A percentile compares a stretch with the other conserved stretches of the same genome.
Evolutionary conservation across 2,797 vertebrate species (phyloP).

Genomic region (Gallinago solitaria): DNA sequence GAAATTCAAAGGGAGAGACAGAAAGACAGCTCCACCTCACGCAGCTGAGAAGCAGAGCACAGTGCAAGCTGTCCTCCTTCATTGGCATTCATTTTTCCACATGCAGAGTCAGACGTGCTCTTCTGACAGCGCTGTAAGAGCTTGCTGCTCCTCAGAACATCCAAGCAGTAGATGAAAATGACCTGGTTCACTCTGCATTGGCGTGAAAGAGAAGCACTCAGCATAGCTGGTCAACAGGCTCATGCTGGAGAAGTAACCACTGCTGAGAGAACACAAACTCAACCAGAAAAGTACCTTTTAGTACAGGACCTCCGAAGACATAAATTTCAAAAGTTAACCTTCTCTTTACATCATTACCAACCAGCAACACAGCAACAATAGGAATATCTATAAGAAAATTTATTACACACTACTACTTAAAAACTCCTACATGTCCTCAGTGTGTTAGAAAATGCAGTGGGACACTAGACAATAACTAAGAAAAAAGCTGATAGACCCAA

Average conservation of each 20-base stretch:
- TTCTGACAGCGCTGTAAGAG: not conserved
- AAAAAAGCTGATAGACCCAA: not conserved
- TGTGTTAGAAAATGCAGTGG: not conserved
- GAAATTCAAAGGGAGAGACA: not conserved
- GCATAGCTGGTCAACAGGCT: rapidly evolving
- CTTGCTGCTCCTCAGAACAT: not conserved
- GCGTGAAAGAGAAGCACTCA: not conserved
- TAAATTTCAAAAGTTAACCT: not conserved
- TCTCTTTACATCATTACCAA: not conserved
- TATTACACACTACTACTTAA: not conserved
- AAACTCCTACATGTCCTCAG: not conserved
- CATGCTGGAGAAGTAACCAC: not conserved
- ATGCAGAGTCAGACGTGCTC: not conserved
- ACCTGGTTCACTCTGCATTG: not conserved
- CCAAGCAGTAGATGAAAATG: not conserved
- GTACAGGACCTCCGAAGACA: not conserved
- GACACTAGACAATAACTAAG: not conserved
- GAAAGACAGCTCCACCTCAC: not conserved
- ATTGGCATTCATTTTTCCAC: not conserved
- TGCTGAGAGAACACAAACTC: not conserved
- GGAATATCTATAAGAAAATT: not conserved
- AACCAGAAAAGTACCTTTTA: not conserved
- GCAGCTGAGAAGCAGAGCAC: not conserved
- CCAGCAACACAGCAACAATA: not conserved
- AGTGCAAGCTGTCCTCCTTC: not conserved